A percentile compares a stretch with the other conserved stretches of the same genome.
phyloP scores from a whole-genome alignment of 2,888 invertebrate species.

The Dendrolimus pini region DNA sequence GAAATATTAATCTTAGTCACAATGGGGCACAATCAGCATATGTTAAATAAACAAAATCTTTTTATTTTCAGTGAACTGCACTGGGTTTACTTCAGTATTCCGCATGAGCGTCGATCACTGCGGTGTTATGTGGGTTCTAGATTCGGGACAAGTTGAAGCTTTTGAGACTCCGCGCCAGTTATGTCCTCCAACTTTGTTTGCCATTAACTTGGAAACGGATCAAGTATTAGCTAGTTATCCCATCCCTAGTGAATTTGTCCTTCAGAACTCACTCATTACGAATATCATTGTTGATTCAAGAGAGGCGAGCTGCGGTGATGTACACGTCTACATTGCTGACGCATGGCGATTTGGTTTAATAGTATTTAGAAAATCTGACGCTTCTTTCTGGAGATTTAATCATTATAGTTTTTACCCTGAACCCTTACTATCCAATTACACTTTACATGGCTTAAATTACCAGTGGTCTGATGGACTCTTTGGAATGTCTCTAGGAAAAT shows the following conservation, averaged over 20 bases:
- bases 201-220: constrained; percentile 84
- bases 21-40: no score
- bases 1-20: no score
- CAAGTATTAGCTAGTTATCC: constrained; percentile 78
- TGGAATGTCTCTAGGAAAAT: constrained; percentile 82
- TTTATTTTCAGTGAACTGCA: constrained; percentile 54
- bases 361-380: constrained; percentile 77
- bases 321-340: constrained; percentile 82
- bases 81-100: constrained; percentile 85
- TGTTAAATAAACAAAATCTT: not conserved
- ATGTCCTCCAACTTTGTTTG: constrained; percentile 84
- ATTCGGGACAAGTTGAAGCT: constrained; percentile 85
- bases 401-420: constrained; percentile 85
- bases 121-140: constrained; percentile 86
- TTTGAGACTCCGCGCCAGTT: constrained; percentile 79
- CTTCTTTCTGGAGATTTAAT: constrained; percentile 80
- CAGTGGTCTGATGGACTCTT: constrained; percentile 90
- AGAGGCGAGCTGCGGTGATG: constrained; percentile 77
- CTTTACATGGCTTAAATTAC: constrained; percentile 84
- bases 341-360: constrained; percentile 81
- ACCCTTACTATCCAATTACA: constrained; percentile 84
- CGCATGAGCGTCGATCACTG: constrained; percentile 87
- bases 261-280: constrained; percentile 81
- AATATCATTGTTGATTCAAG: constrained; percentile 82
- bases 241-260: constrained; percentile 80